phyloP scores from a whole-genome alignment of 1,140 invertebrate species.

The Argopecten irradians region DNA sequence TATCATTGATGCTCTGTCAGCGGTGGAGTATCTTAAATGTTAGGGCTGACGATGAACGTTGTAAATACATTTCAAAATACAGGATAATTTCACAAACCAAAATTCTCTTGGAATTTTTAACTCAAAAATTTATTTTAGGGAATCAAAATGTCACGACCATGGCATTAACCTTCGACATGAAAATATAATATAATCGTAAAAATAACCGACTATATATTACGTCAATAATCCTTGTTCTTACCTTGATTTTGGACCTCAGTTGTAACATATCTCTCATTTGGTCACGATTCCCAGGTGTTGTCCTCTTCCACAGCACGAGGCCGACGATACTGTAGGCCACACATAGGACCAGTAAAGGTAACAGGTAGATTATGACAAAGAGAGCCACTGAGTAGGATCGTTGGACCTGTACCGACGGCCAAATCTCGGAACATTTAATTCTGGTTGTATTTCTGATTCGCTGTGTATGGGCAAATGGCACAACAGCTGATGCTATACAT shows the following conservation, averaged over 20 bases:
- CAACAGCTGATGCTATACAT: conserved; percentile 30
- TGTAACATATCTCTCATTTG: conserved; percentile 75
- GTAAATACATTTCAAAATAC: no score
- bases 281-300: conserved; percentile 78
- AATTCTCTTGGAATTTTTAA: no score
- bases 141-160: no score
- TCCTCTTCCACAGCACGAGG: conserved; percentile 72
- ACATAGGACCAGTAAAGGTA: conserved; percentile 76
- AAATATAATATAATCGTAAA: no score
- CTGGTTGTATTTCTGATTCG: neutral
- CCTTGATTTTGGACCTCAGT: conserved; percentile 78
- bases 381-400: conserved; percentile 76
- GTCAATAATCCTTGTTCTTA: conserved; percentile 53
- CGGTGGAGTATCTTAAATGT: no score
- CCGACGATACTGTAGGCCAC: conserved; percentile 75
- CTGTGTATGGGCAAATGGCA: conserved; percentile 29
- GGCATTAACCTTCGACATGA: no score
- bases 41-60: no score
- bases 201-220: no score
- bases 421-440: conserved; percentile 57
- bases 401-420: conserved; percentile 56
- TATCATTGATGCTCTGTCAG: no score
- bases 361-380: conserved; percentile 76
- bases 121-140: no score
- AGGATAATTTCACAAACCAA: no score